These are phyloP conservation scores for Lipophrys pholis DNA, from an alignment of 2,113 vertebrate species.

Conservation along the genomic window DNA sequence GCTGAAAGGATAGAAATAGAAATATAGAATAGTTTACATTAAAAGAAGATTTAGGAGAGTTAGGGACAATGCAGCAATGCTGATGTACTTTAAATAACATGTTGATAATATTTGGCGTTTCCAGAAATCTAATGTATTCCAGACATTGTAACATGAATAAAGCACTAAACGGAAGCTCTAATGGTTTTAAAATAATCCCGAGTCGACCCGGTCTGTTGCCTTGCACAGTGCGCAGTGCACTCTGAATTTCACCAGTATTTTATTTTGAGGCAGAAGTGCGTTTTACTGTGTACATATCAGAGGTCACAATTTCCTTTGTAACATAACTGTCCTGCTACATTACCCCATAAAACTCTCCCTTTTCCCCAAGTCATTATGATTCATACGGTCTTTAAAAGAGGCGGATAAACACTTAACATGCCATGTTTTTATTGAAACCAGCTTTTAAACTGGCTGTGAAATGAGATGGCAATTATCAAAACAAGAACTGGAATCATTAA, in stretches of 20 bases:
- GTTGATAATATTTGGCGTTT: no score
- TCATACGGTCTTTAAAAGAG: conserved; percentile 69
- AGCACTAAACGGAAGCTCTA: neutral
- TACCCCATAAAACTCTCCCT: conserved; percentile 20
- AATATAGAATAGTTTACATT: neutral
- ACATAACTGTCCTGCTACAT: conserved; percentile 20
- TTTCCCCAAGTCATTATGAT: conserved; percentile 65
- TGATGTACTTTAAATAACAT: no score
- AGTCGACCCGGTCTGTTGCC: neutral
- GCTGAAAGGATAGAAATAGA: conserved; percentile 10
- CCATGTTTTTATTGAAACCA: conserved; percentile 80
- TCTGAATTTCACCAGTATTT: conserved; percentile 1
- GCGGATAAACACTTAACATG: conserved; percentile 66
- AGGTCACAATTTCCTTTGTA: conserved; percentile 24
- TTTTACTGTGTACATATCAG: conserved; percentile 27
- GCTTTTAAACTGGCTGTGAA: conserved; percentile 81
- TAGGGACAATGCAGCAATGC: neutral
- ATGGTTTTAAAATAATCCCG: neutral
- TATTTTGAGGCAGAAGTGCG: neutral
- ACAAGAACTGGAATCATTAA: conserved; percentile 78
- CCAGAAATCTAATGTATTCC: neutral
- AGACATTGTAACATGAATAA: neutral
- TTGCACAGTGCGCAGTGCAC: neutral
- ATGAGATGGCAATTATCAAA: conserved; percentile 79
- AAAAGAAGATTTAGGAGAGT: neutral